Percentiles rank a stretch among this genome's conserved stretches.
These are phyloP conservation scores for Lagopus muta DNA, from an alignment of 2,113 vertebrate genomes.

Conservation along the genomic window DNA sequence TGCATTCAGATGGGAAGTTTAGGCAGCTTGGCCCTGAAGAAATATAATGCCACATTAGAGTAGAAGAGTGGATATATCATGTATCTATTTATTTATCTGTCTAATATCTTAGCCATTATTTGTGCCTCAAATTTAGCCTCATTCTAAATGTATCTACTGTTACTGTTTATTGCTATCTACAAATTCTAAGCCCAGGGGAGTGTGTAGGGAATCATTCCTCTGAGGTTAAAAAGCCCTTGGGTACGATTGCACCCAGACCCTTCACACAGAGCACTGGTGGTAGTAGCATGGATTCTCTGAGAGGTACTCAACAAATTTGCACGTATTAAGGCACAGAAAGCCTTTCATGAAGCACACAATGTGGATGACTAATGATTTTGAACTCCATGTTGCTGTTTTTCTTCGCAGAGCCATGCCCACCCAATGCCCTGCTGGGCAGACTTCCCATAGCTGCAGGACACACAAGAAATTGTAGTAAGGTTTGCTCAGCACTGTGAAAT, in stretches of 20 bases:
- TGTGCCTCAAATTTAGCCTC: background rate
- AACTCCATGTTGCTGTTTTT: background rate
- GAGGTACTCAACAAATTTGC: background rate
- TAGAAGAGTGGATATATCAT: too few species aligned
- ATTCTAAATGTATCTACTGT: background rate
- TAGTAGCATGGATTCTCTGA: background rate
- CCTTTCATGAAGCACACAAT: background rate
- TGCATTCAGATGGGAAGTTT: fast-evolving
- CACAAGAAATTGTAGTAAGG: background rate
- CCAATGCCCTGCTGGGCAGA: background rate
- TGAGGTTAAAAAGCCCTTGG: background rate
- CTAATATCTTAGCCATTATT: fast-evolving
- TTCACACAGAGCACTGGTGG: background rate
- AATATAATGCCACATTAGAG: background rate
- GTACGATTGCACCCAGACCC: background rate
- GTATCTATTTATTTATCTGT: too few species aligned
- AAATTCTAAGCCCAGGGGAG: background rate
- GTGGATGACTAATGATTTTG: background rate
- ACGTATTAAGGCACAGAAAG: background rate
- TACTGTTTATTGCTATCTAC: fast-evolving
- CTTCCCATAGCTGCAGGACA: fast-evolving
- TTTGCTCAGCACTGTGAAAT: background rate
- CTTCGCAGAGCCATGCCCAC: too few species aligned
- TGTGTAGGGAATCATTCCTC: background rate
- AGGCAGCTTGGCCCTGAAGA: background rate